Evolutionary conservation across 2,888 invertebrate species (phyloP).

Genomic region (Epsilonema sp.): DNA sequence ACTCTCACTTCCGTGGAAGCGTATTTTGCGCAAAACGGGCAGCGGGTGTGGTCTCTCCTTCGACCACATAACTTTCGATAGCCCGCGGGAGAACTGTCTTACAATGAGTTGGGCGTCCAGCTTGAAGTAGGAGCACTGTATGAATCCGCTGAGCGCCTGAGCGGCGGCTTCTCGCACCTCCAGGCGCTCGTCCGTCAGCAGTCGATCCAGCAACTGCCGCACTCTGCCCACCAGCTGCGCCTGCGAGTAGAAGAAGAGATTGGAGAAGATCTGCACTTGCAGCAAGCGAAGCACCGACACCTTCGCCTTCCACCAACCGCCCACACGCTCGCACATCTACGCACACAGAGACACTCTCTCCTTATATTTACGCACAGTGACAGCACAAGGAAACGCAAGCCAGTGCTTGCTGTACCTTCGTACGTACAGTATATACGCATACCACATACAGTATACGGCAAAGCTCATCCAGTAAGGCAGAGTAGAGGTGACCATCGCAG

Average conservation of each 20-base stretch:
- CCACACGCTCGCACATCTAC: too few relatives aligned
- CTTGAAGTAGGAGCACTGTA: conserved; percentile 54
- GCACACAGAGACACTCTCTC: too few relatives aligned
- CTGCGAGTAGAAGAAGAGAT: conserved; percentile 30
- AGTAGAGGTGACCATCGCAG: too few relatives aligned
- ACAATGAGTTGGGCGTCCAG: conserved; percentile 33
- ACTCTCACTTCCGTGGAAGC: too few relatives aligned
- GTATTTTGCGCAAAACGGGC: too few relatives aligned
- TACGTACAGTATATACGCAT: too few relatives aligned
- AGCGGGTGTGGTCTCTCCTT: background rate
- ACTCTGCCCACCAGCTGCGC: background rate
- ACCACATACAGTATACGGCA: too few relatives aligned
- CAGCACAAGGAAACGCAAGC: too few relatives aligned
- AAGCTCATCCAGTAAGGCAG: too few relatives aligned
- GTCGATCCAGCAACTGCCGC: background rate
- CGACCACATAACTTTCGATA: background rate
- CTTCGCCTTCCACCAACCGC: conserved; percentile 39
- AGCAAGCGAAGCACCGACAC: conserved; percentile 35
- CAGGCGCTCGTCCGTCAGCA: conserved; percentile 14
- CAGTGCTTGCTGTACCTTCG: too few relatives aligned
- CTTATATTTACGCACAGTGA: too few relatives aligned
- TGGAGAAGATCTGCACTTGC: conserved; percentile 38
- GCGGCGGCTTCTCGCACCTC: conserved; percentile 59
- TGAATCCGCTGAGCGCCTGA: conserved; percentile 57
- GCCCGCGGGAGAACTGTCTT: too few relatives aligned